These are phyloP conservation scores for Labrus mixtus DNA, from an alignment of 2,113 vertebrate species.

Conservation along the genomic window DNA sequence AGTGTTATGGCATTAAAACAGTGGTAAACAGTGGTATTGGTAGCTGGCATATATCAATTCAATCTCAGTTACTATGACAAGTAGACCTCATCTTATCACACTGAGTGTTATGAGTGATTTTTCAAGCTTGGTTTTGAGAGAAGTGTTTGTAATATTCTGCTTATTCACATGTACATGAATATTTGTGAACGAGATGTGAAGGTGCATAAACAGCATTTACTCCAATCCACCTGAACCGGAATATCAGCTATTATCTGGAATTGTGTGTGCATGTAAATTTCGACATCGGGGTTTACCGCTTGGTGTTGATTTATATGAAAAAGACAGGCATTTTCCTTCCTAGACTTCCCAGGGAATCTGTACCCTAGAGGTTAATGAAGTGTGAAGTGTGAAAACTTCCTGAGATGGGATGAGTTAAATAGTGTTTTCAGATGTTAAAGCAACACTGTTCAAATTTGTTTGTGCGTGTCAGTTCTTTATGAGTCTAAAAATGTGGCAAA, in stretches of 20 bases:
- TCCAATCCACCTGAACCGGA: slow-evolving; percentile 42
- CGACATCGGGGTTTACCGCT: slow-evolving; percentile 75
- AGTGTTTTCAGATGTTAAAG: slow-evolving; percentile 93
- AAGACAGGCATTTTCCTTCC: slow-evolving; percentile 78
- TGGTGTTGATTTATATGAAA: slow-evolving; percentile 80
- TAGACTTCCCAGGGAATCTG: slow-evolving; percentile 90
- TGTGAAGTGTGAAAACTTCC: slow-evolving; percentile 99
- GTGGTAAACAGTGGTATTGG: slow-evolving; percentile 28
- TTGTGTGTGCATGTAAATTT: slow-evolving; percentile 73
- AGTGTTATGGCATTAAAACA: slow-evolving; percentile 4
- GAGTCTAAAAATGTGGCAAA: slow-evolving; percentile 78
- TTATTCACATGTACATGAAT: slow-evolving; percentile 38
- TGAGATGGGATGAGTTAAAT: slow-evolving; percentile 89
- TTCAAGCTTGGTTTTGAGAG: slow-evolving; percentile 13
- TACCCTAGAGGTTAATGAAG: slow-evolving; percentile 94
- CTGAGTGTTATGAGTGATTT: slow-evolving; percentile 46
- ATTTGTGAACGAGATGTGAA: slow-evolving; percentile 59
- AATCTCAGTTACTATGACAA: slow-evolving; percentile 35
- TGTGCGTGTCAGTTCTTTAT: slow-evolving; percentile 79
- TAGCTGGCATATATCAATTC: slow-evolving; percentile 25
- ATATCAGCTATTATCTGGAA: slow-evolving; percentile 69
- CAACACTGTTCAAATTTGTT: slow-evolving; percentile 84
- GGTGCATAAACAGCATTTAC: slow-evolving; percentile 55
- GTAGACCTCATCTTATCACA: slow-evolving; percentile 41
- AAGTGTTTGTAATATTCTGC: slow-evolving; percentile 44